Percentiles rank a stretch among this genome's conserved stretches.
Conservation (phyloP, 2,797 vertebrate species). For the Mus spretus region DNA sequence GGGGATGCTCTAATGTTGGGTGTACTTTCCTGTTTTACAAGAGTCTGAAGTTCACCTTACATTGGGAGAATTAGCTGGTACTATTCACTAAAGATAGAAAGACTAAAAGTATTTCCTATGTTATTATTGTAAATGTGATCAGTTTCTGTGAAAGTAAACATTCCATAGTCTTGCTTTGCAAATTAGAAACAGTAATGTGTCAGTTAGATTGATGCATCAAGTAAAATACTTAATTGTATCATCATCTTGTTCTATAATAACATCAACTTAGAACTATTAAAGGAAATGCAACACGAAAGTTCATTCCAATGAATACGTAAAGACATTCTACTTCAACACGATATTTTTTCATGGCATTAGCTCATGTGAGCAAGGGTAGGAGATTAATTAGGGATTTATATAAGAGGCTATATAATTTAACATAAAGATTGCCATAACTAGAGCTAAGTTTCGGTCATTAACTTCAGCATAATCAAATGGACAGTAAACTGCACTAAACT, state of each 20-base stretch:
- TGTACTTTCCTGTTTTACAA: not conserved
- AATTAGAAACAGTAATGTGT: conserved; percentile 47
- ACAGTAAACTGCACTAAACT: not conserved
- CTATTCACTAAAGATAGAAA: conserved; percentile 62
- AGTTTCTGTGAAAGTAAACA: conserved; percentile 50
- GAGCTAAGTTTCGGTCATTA: conserved; percentile 43
- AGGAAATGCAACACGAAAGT: conserved; percentile 57
- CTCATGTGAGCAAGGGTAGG: conserved; percentile 12
- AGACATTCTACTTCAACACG: conserved; percentile 48
- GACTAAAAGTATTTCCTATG: conserved; percentile 64
- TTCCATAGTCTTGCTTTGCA: conserved; percentile 43
- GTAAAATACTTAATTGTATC: conserved; percentile 65
- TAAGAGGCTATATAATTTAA: not conserved
- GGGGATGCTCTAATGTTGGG: conserved; percentile 19
- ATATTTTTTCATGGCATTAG: conserved; percentile 22
- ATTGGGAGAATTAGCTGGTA: conserved; percentile 59
- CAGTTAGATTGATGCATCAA: conserved; percentile 66
- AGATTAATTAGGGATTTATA: conserved; percentile 20
- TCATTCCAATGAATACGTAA: conserved; percentile 33
- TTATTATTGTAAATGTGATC: conserved; percentile 37
- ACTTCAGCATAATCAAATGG: conserved; percentile 40
- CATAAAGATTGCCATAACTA: conserved; percentile 41
- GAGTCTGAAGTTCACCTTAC: conserved; percentile 49
- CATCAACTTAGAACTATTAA: conserved; percentile 62
- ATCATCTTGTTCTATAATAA: conserved; percentile 64